Base-by-base conservation (phyloP, 23 tunicate genomes). In the Ciona savignyi region DNA sequence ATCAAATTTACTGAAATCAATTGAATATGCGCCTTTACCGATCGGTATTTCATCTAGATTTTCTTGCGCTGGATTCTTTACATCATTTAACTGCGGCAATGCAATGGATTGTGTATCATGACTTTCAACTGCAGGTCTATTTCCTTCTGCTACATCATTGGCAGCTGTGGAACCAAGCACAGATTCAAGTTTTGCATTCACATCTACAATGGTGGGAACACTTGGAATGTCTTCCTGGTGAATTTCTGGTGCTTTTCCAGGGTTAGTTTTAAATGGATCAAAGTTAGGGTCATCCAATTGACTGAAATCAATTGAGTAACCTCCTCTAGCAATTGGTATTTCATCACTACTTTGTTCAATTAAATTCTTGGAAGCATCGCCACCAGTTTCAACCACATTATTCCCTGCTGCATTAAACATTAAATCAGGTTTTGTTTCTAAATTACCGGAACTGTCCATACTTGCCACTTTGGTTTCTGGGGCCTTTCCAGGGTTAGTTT, bases 1-100 rank as follows among this genome's bases (percentile, higher is more conserved):
- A 71, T 34, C 29, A 34, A 71, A 24, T 27, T 71, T 11, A 29
- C n/a, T 62, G 33, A 78, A 85, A 28, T 78, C 84, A 29, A 85
- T 73, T 20, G 76, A 65, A 30, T 85, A 85, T 0, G 91, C 24
- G 1, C 91, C 91, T 51, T 78, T 77, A 0, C 79, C n/a, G 35
- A 78, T 29, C 20, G 74, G 35, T 23, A 62, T 32, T 26, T 77
- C 82, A 32, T 74, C 80, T 23, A 3, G 66, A 63, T 28, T 2
- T 33, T 63, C 78, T 3, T 34, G 23, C 25, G 28, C 69, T 25
- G 21, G 11, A 29, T 30, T 62, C 32, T 66, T 33, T 29, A 66
- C 70, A 66, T 22, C 27, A 11, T 27, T 34, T 25, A 67, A 67
- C 3, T 72, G 74, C 70, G 29, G 30, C 30, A 1, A 21, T 4